A percentile compares a stretch with the other conserved stretches of the same genome.
phyloP scores from a whole-genome alignment of 1,140 invertebrate species.

The Triops longicaudatus region DNA sequence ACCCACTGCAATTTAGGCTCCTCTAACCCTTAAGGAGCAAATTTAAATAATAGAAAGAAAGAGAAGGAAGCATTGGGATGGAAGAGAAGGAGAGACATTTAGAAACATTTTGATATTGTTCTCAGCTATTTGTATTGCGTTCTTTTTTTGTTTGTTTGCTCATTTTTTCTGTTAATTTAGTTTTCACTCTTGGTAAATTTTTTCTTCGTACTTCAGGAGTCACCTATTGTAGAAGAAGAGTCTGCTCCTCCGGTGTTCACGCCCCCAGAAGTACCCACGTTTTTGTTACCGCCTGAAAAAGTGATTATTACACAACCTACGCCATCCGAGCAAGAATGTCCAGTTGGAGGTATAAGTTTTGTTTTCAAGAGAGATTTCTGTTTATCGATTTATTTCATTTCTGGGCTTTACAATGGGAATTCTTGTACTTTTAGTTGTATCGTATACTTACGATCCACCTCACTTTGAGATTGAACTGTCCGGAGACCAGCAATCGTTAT shows the following conservation, averaged over 20 bases:
- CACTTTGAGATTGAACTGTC: conserved; percentile 63
- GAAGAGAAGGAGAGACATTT: too few species aligned
- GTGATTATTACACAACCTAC: conserved; percentile 52
- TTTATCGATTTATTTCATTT: background rate
- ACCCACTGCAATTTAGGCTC: background rate
- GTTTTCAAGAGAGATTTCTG: conserved; percentile 21
- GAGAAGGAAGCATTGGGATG: too few species aligned
- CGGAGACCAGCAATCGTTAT: conserved; percentile 60
- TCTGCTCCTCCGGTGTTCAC: conserved; percentile 71
- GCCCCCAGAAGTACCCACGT: conserved; percentile 64
- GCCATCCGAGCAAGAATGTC: conserved; percentile 31
- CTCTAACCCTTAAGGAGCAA: too few species aligned
- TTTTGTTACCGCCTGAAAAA: conserved; percentile 46
- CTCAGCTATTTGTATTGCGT: too few species aligned
- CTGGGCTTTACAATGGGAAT: conserved; percentile 16
- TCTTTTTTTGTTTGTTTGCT: background rate
- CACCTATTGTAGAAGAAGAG: conserved; percentile 50
- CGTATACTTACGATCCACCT: conserved; percentile 38
- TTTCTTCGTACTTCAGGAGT: conserved; percentile 15
- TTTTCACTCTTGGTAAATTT: too few species aligned
- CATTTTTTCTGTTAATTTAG: too few species aligned
- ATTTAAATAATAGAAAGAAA: too few species aligned
- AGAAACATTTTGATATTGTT: too few species aligned
- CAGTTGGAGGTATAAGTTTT: conserved; percentile 23
- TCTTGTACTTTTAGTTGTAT: conserved; percentile 31